Percentiles rank a stretch among this genome's conserved stretches.
phyloP scores from a whole-genome alignment of 2,797 vertebrate genomes.

The Channa striata region DNA sequence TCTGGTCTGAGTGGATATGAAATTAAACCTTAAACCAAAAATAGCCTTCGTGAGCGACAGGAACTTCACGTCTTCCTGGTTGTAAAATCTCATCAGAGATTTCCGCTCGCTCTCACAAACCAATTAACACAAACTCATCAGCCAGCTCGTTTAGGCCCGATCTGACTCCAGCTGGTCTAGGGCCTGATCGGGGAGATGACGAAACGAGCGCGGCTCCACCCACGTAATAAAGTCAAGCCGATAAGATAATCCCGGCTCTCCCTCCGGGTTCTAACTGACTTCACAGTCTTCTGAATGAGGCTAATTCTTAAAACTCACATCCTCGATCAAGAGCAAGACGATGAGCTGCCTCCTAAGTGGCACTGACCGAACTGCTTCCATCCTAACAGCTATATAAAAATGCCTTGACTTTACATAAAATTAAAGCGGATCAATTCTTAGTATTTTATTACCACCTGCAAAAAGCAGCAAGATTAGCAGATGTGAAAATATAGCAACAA shows the following conservation, averaged over 20 bases:
- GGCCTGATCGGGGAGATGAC: slow-evolving; percentile 25
- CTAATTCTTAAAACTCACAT: slow-evolving; percentile 1
- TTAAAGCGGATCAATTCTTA: too few species aligned
- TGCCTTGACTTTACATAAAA: too few species aligned
- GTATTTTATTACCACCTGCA: too few species aligned
- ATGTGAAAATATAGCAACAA: too few species aligned
- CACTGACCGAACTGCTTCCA: too few species aligned
- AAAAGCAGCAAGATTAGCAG: too few species aligned
- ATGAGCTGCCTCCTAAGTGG: not conserved
- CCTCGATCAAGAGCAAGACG: not conserved
- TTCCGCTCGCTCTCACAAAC: slow-evolving; percentile 32
- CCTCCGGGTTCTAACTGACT: slow-evolving; percentile 13
- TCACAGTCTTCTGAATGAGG: slow-evolving; percentile 13
- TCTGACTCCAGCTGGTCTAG: slow-evolving; percentile 4
- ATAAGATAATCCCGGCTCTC: slow-evolving; percentile 24
- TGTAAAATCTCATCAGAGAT: slow-evolving; percentile 31
- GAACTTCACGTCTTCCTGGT: slow-evolving; percentile 16
- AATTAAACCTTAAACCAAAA: not conserved
- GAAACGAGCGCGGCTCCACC: slow-evolving; percentile 2
- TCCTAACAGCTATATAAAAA: too few species aligned
- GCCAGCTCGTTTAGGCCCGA: slow-evolving; percentile 1
- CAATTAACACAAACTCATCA: slow-evolving; percentile 52
- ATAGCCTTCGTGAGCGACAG: not conserved
- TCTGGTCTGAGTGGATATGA: not conserved
- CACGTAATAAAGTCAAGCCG: slow-evolving; percentile 9